Conservation (phyloP, 2,888 invertebrate genomes). For the Macrostomum cliftonense region DNA sequence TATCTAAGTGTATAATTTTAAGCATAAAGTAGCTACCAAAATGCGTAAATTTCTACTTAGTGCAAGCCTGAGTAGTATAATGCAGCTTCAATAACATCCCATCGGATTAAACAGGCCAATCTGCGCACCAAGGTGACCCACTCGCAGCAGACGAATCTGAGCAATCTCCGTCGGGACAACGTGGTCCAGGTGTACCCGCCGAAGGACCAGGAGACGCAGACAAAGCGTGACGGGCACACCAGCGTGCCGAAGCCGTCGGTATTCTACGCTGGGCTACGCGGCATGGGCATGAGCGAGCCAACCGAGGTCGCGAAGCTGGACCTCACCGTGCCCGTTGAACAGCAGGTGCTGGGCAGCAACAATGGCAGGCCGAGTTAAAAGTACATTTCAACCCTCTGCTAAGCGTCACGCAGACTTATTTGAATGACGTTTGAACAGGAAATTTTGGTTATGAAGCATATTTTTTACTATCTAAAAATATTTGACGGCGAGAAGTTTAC, state of each 20-base stretch:
- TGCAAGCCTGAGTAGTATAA: too few species aligned
- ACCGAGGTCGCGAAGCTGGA: constrained; percentile 34
- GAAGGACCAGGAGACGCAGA: constrained; percentile 34
- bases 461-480: too few species aligned
- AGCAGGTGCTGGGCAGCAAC: constrained; percentile 13
- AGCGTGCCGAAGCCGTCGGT: constrained; percentile 34
- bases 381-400: too few species aligned
- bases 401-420: too few species aligned
- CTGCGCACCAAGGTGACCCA: constrained; percentile 48
- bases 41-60: too few species aligned
- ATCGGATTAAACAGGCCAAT: constrained; percentile 38
- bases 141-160: constrained; percentile 52
- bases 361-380: constrained; percentile 1
- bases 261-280: constrained; percentile 34
- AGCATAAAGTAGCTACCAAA: too few species aligned
- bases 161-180: constrained; percentile 47
- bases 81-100: too few species aligned
- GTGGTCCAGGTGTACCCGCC: constrained; percentile 47
- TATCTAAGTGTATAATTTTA: too few species aligned
- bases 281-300: constrained; percentile 27
- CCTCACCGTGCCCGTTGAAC: constrained; percentile 33
- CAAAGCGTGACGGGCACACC: constrained; percentile 30
- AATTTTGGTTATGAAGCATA: too few species aligned
- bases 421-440: too few species aligned
- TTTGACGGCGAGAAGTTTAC: too few species aligned